Conservation (phyloP, 2,113 vertebrate genomes). For the Apodemus speciosus region DNA sequence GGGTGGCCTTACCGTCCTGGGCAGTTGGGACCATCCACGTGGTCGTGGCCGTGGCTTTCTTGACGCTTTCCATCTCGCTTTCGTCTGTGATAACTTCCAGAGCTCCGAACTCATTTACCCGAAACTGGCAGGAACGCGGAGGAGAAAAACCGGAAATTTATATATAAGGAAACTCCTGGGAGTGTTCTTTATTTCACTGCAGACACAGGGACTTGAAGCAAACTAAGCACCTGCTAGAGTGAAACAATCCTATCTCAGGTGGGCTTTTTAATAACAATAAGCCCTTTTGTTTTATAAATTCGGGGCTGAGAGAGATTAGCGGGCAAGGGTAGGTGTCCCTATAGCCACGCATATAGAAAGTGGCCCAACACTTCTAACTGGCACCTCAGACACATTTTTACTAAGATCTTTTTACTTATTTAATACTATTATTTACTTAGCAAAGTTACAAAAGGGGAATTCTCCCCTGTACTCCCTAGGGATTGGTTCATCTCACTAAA, state of each 20-base stretch:
- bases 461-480: background rate
- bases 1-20: slow-evolving; percentile 87
- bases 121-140: slow-evolving; percentile 87
- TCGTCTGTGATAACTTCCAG: slow-evolving; percentile 98
- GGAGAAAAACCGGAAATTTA: slow-evolving; percentile 41
- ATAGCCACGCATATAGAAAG: rapidly evolving
- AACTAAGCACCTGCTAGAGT: background rate
- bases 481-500: background rate
- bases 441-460: background rate
- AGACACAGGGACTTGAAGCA: background rate
- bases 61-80: slow-evolving; percentile 90
- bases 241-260: background rate
- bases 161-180: background rate
- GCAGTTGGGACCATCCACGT: slow-evolving; percentile 92
- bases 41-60: slow-evolving; percentile 91
- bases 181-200: background rate
- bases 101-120: slow-evolving; percentile 97
- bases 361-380: background rate
- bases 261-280: background rate
- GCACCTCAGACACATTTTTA: background rate
- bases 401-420: background rate
- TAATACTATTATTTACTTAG: background rate
- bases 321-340: too few relatives aligned
- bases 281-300: background rate
- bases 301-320: background rate